Evolutionary conservation across 2,113 vertebrate species (phyloP), one percentile per base, ranked within the genome.

Genomic region (Suncus etruscus): DNA sequence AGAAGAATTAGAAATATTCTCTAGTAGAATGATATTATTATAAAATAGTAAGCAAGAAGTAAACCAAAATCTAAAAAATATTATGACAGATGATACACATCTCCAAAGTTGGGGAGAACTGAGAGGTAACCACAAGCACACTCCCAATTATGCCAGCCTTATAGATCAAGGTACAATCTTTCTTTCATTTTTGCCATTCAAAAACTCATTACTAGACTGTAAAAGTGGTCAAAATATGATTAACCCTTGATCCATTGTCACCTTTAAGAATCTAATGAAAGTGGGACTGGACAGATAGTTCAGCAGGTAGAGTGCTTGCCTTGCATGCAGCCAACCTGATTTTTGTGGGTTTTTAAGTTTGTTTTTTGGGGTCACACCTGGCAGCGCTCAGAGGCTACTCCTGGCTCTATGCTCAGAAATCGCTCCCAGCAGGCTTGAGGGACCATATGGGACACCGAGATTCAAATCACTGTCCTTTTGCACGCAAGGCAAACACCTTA

Each of bases 1-100:
- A 76, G 11, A 83, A 93, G 39, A 91, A 92, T 82, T 77, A 74
- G 47, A 92, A 83, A 18, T 48, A 89, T 68, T 92, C 25, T 72
- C 70, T 58, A 94, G n/a, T 29, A 31, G 32, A 86, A 32, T 39
- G 39, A 39, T 39, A 39, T 39, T 39, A 39, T 39, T 5, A 39
- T 39, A 39, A 39, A 39, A 39, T 39, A 3, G 39, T 39, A 39
- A 39, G 39, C 39, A 39, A 39, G 39, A 39, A 39, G 39, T 39
- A 39, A 39, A 5, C 39, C 3, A 39, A 39, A 39, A 39, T 39
- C 39, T 39, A 39, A 39, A 39, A 39, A 39, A 39, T 39, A 39
- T 39, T 39, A 39, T 39, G 39, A 39, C 39, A 39, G 39, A 39
- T 48, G 87, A 78, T 83, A 86, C 61, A 61, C 39, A 78, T 54